A percentile compares a stretch with the other conserved stretches of the same genome.
These are phyloP conservation scores for Onychostruthus taczanowskii DNA, from an alignment of 2,113 vertebrate genomes.

Conservation along the genomic window DNA sequence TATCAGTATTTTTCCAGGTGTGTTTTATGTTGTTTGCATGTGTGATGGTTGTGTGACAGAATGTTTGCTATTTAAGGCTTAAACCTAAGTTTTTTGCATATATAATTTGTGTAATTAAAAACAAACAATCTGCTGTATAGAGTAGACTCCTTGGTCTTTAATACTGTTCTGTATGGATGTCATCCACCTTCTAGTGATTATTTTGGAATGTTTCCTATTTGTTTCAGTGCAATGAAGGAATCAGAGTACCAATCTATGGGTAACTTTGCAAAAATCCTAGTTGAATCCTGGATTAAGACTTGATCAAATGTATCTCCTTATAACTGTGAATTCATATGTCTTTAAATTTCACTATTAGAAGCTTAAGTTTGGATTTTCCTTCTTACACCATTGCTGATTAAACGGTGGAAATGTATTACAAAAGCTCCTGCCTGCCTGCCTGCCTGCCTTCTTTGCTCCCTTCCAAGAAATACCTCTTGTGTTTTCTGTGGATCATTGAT, in stretches of 20 bases:
- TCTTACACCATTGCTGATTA: not conserved
- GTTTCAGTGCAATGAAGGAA: not conserved
- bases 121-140: not conserved
- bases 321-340: not conserved
- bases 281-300: not conserved
- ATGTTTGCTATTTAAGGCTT: not conserved
- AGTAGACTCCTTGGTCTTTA: not conserved
- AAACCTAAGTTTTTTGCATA: not conserved
- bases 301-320: not conserved
- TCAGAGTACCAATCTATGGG: not conserved
- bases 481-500: not conserved
- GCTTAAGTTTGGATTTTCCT: not conserved
- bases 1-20: not conserved
- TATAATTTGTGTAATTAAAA: not conserved
- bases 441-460: accelerated
- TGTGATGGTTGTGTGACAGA: not conserved
- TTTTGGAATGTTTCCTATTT: not conserved
- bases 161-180: not conserved
- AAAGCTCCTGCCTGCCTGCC: not conserved
- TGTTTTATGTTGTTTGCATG: not conserved
- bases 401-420: not conserved
- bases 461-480: not conserved
- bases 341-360: not conserved
- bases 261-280: not conserved
- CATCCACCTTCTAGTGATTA: not conserved